phyloP scores from a whole-genome alignment of 1,140 invertebrate genomes.

The Drosophila tsacasi region DNA sequence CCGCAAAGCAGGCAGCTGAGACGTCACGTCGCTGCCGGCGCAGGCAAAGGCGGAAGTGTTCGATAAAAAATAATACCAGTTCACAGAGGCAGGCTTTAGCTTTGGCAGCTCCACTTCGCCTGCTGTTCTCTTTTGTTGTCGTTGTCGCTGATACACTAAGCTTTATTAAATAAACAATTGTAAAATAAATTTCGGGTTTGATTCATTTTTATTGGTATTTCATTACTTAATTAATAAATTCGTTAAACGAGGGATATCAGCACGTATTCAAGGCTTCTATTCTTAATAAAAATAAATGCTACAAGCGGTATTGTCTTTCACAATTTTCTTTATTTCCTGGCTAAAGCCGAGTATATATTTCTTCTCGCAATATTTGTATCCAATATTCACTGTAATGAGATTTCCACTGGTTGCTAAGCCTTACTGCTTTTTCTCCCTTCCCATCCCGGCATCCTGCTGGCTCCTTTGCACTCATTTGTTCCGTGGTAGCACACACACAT shows the following conservation, averaged over 20 bases:
- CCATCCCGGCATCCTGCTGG: slow-evolving; percentile 13
- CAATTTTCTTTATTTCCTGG: too few species aligned
- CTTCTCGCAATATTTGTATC: not conserved
- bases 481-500: slow-evolving; percentile 12
- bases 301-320: too few species aligned
- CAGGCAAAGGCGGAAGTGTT: slow-evolving; percentile 68
- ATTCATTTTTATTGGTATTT: not conserved
- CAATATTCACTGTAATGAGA: slow-evolving; percentile 7
- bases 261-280: too few species aligned
- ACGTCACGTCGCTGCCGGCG: slow-evolving; percentile 41
- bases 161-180: slow-evolving; percentile 14
- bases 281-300: too few species aligned
- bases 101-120: slow-evolving; percentile 26
- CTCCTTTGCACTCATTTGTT: slow-evolving; percentile 47
- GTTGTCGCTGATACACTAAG: slow-evolving; percentile 15
- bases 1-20: slow-evolving; percentile 32
- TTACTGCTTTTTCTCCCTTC: slow-evolving; percentile 1
- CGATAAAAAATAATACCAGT: slow-evolving; percentile 59
- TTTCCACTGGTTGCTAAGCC: slow-evolving; percentile 53
- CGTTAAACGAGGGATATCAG: too few species aligned
- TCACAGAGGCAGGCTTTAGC: slow-evolving; percentile 43
- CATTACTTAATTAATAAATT: not conserved
- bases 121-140: slow-evolving; percentile 26
- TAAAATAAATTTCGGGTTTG: slow-evolving; percentile 4
- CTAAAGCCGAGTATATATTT: not conserved